Base-by-base conservation (phyloP, 2,888 invertebrate genomes). In the Dolichomitus sp. region DNA sequence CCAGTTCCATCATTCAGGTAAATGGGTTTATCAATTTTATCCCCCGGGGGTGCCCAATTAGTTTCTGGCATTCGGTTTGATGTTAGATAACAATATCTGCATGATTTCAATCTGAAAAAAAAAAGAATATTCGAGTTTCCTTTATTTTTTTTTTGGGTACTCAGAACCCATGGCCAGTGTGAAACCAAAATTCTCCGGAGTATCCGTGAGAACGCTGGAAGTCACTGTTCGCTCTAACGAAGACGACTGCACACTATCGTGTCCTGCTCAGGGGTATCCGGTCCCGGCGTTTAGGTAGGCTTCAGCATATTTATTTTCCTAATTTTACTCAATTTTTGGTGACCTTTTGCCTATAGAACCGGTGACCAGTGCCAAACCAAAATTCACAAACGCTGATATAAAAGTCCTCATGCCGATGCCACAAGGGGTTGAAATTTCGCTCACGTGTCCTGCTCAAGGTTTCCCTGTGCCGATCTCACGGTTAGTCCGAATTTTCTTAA, bases 1-100 rank as follows among this genome's bases (percentile, higher is more conserved):
- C 97, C 97, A 70, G 96, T 97, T 86, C 97, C 97, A 88, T 92
- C 95, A 85, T 96, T 96, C 95, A 96, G 96, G 96, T 97, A 95
- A 94, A 65, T n/a, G 40, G 45, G 37, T 86, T 78, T 19, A 27
- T 50, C n/a, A 40, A 27, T 17, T 80, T 23, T 57, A 7, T 70
- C 37, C 45, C 30, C 11, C 14, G 23, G 54, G 61, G 45, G 52
- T 68, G 11, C 70, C 65, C 45, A 30, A 9, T 27, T 63, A 27
- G 66, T 30, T 61, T 45, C 69, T 37, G 59, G 23, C 27, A 73
- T 61, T 72, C 33, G 42, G 42, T 76, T 65, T 14, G 3, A 17
- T n/a, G 40, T 37, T 73, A 50, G 23, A 11, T n/a, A 19, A 48
- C 45, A 11, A 23, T 14, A 42, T 40, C 30, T 54, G 7, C n/a